Percentiles rank a stretch among this genome's conserved stretches.
phyloP scores from a whole-genome alignment of 1,140 invertebrate genomes.

The Pinna nobilis region DNA sequence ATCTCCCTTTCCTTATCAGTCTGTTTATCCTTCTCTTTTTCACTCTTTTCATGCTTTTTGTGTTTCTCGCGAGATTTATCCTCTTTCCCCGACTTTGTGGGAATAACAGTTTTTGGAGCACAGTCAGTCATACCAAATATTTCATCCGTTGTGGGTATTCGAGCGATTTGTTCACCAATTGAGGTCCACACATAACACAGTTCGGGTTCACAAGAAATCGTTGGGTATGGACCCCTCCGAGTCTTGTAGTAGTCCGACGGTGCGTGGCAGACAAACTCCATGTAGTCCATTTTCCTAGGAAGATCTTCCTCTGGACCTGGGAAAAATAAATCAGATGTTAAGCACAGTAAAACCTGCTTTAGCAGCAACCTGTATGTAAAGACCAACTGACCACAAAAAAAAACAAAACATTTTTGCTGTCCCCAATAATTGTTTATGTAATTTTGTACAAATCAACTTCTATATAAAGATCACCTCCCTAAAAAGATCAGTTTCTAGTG shows the following conservation, averaged over 20 bases:
- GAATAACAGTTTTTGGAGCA: not conserved
- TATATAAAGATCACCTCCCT: no score
- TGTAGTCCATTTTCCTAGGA: slow-evolving; percentile 88
- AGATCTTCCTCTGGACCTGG: slow-evolving; percentile 94
- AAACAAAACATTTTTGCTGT: no score
- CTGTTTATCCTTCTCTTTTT: not conserved
- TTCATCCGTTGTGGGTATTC: slow-evolving; percentile 68
- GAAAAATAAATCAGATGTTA: slow-evolving; percentile 45
- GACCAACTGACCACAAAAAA: no score
- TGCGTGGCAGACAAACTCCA: slow-evolving; percentile 95
- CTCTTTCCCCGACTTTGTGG: slow-evolving; percentile 18
- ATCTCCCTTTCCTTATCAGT: slow-evolving; percentile 25
- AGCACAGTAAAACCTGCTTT: no score
- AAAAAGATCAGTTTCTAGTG: no score
- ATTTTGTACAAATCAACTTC: no score
- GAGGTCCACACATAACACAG: slow-evolving; percentile 74
- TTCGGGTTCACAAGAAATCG: slow-evolving; percentile 65
- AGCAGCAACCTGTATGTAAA: no score
- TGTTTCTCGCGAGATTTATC: slow-evolving; percentile 12
- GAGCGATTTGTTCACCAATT: slow-evolving; percentile 69
- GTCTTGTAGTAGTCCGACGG: slow-evolving; percentile 92
- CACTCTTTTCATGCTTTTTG: slow-evolving; percentile 17
- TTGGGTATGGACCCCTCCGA: slow-evolving; percentile 85
- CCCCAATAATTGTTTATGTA: no score
- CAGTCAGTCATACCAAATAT: slow-evolving; percentile 60